Base-by-base conservation (phyloP, 2,797 vertebrate species). In the Chelmon rostratus region DNA sequence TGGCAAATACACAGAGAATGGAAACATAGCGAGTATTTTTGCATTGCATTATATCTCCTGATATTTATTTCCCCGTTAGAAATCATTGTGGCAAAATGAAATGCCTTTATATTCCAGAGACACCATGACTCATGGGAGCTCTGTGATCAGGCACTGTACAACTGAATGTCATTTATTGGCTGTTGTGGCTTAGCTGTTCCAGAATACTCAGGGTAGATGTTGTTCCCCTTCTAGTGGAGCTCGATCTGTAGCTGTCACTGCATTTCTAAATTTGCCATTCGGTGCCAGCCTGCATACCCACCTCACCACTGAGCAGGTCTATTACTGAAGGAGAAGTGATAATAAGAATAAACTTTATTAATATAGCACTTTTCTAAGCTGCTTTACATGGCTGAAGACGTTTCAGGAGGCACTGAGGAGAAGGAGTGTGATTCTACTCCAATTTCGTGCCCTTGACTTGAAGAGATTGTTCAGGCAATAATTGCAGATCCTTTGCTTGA, bases 401-500 rank as follows among this genome's bases (percentile, higher is more conserved):
- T 25, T 9, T 31, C 11, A 50, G n/a, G 19, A 23, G 37, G 6
- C 33, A n/a, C 3, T 33, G 56, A 63, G 44, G 44, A 68, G 50
- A 71, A 70, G 37, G 63, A 78, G 57, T 53, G 73, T 62, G 83
- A 68, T 76, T 80, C 52, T 70, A 78, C 83, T 90, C 84, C 88
- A 86, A 88, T 89, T 90, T 44, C 87, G 80, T 76, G 74, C 89
- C 91, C 88, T 93, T 87, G 82, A 91, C 87, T 91, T 90, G 82
- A 90, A 89, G 86, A 94, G 89, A 93, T 91, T 86, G 88, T 84
- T 91, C 63, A 76, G 82, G 87, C 88, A 90, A 88, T 92, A 93
- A 94, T 91, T 86, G 70, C 65, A 81, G 76, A 75, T 82, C 85
- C 86, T 90, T 88, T 88, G 84, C 87, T 90, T 64, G 5, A 79